These are phyloP conservation scores for Syngnathus typhle DNA, from an alignment of 2,113 vertebrate genomes.

Conservation along the genomic window DNA sequence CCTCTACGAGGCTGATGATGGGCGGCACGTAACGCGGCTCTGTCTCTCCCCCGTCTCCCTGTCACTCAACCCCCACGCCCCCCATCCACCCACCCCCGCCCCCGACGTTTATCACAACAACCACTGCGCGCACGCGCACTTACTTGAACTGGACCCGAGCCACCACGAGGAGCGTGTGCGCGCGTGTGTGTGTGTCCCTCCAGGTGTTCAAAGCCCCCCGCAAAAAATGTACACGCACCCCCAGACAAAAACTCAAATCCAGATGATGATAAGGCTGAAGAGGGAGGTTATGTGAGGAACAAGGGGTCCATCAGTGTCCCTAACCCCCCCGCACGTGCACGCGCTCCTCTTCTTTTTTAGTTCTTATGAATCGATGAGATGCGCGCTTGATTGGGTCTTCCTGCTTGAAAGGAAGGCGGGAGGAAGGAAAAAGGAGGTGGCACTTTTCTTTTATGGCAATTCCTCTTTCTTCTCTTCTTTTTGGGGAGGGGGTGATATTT, in stretches of 20 bases:
- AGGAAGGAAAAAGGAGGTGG: conserved; percentile 50
- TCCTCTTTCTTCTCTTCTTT: conserved; percentile 19
- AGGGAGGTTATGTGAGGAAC: conserved; percentile 4
- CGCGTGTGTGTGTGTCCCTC: not conserved
- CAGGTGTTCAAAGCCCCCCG: not conserved
- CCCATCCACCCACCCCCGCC: not conserved
- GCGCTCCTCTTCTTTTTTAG: not conserved
- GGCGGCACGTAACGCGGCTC: conserved; percentile 66
- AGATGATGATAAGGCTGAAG: not conserved
- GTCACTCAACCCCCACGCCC: not conserved
- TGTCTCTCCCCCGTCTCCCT: conserved; percentile 14
- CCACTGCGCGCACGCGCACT: conserved; percentile 2
- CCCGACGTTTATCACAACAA: not conserved
- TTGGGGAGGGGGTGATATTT: conserved; percentile 49
- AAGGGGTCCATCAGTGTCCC: not conserved
- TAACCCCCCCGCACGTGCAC: conserved; percentile 1
- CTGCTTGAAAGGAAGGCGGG: conserved; percentile 81
- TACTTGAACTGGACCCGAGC: not conserved
- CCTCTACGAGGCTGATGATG: conserved; percentile 63
- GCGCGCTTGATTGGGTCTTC: conserved; percentile 88
- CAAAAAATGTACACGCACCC: not conserved
- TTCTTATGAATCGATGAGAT: conserved; percentile 77
- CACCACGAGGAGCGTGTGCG: not conserved
- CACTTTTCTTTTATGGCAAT: not conserved
- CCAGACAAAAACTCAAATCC: not conserved